phyloP scores from a whole-genome alignment of 2,888 invertebrate species.

The Laspeyria flexula region DNA sequence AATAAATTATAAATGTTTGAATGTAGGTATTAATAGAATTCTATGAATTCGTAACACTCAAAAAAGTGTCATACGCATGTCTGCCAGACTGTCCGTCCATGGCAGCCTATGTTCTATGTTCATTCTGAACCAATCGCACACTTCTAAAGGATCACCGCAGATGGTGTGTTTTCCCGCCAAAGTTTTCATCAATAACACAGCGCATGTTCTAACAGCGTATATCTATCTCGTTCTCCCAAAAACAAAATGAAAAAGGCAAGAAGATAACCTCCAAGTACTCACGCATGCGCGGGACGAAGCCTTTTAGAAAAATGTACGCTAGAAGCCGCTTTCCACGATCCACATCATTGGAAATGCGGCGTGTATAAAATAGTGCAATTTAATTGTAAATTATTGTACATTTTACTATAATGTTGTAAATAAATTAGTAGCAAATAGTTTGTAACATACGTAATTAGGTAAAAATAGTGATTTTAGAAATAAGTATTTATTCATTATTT shows the following conservation, averaged over 20 bases:
- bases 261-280: constrained; percentile 64
- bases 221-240: constrained; percentile 53
- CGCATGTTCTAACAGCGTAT: constrained; percentile 69
- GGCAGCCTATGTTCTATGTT: constrained; percentile 12
- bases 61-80: constrained; percentile 8
- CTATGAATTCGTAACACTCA: not conserved
- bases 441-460: constrained; percentile 31
- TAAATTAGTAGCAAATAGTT: constrained; percentile 25
- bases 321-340: constrained; percentile 42
- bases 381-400: constrained; percentile 40
- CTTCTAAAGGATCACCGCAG: constrained; percentile 30
- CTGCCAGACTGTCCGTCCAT: constrained; percentile 1
- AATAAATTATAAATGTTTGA: not conserved
- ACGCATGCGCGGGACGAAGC: constrained; percentile 70
- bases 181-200: constrained; percentile 79
- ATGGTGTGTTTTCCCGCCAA: constrained; percentile 70
- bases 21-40: not conserved
- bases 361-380: constrained; percentile 45
- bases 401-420: constrained; percentile 35
- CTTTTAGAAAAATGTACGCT: constrained; percentile 40
- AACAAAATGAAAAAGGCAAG: constrained; percentile 53
- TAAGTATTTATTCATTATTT: constrained; percentile 3
- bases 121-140: constrained; percentile 30
- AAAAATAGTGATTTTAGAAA: constrained; percentile 14
- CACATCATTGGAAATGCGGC: constrained; percentile 51